A percentile compares a stretch with the other conserved stretches of the same genome.
Conservation (phyloP, 2,797 vertebrate genomes). For the Gallirallus australis region DNA sequence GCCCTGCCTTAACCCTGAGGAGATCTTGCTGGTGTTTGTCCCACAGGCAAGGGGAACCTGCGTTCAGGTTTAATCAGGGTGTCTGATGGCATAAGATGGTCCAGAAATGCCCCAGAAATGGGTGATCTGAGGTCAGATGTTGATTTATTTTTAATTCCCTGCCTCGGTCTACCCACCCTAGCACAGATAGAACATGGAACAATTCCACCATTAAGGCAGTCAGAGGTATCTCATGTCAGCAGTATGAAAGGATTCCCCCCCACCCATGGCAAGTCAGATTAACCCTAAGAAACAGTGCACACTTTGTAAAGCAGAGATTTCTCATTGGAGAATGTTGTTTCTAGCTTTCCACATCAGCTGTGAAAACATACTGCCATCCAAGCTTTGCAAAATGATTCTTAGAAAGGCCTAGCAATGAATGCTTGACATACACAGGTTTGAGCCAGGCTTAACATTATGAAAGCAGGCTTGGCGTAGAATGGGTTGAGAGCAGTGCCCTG, state of each 20-base stretch:
- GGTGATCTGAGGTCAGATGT: neutral
- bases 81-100: neutral
- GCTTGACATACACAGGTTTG: constrained; percentile 10
- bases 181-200: neutral
- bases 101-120: neutral
- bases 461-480: neutral
- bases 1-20: neutral
- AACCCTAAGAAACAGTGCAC: constrained; percentile 36
- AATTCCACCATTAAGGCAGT: neutral
- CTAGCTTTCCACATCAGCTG: constrained; percentile 58
- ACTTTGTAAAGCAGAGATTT: constrained; percentile 48
- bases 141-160: neutral
- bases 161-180: neutral
- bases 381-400: constrained; percentile 47
- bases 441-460: constrained; percentile 2
- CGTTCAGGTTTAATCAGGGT: neutral
- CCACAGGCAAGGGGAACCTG: neutral
- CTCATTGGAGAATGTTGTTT: constrained; percentile 36
- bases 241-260: neutral
- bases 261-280: neutral
- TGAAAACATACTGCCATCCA: constrained; percentile 57
- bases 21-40: neutral
- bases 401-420: constrained; percentile 32
- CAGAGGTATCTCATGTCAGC: neutral
- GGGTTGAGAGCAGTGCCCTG: too few relatives aligned